phyloP scores from a whole-genome alignment of 2,797 vertebrate species.

The Anableps anableps region DNA sequence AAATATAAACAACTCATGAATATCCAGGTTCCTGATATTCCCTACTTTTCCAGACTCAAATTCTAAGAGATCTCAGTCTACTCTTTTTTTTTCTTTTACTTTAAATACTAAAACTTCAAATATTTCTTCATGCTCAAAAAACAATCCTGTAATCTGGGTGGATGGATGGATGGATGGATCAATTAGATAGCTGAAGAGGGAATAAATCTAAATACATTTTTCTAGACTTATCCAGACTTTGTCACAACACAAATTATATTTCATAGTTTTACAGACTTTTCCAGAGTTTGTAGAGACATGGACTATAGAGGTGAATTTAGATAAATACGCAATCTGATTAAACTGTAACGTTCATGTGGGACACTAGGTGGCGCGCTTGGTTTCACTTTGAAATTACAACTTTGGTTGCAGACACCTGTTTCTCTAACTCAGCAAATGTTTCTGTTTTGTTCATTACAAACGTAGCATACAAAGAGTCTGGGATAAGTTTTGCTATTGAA shows the following conservation, averaged over 20 bases:
- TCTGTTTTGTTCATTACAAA: neutral
- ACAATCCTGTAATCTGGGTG: too few species aligned
- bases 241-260: neutral
- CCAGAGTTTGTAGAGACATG: neutral
- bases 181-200: neutral
- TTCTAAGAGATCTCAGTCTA: too few species aligned
- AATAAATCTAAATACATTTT: neutral
- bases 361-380: slow-evolving; percentile 61
- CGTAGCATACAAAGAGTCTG: neutral
- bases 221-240: neutral
- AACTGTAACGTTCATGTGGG: slow-evolving; percentile 41
- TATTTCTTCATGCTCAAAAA: too few species aligned
- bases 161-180: neutral
- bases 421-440: slow-evolving; percentile 22
- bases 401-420: slow-evolving; percentile 50
- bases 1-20: too few species aligned
- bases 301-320: neutral
- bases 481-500: neutral
- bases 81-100: too few species aligned
- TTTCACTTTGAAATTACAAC: slow-evolving; percentile 16
- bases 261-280: neutral
- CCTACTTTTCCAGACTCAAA: too few species aligned
- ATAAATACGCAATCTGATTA: neutral
- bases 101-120: too few species aligned
- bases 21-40: too few species aligned